phyloP scores from a whole-genome alignment of 2,888 invertebrate genomes.

The Alcis repandata region DNA sequence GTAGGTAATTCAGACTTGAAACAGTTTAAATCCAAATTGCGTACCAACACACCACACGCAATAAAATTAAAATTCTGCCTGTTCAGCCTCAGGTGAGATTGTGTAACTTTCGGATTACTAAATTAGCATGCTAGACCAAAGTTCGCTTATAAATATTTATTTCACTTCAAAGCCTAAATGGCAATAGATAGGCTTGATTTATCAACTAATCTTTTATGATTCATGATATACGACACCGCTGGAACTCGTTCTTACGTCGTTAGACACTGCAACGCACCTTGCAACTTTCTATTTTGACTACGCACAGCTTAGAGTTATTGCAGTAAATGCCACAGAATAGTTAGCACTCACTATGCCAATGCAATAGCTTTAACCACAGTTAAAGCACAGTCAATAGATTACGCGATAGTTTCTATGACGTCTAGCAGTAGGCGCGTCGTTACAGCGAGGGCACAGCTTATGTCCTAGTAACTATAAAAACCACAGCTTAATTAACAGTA shows the following conservation, averaged over 20 bases:
- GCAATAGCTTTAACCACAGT: background rate
- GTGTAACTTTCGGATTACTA: slow-evolving; percentile 10
- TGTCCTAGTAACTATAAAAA: background rate
- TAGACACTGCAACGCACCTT: slow-evolving; percentile 71
- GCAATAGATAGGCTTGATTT: slow-evolving; percentile 15
- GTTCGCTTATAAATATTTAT: slow-evolving; percentile 12
- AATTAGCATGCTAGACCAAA: slow-evolving; percentile 7
- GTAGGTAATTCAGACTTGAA: too few species aligned
- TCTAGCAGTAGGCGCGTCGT: background rate
- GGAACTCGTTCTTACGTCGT: slow-evolving; percentile 48
- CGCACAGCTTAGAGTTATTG: slow-evolving; percentile 26
- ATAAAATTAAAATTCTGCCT: too few species aligned
- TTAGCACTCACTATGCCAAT: slow-evolving; percentile 2
- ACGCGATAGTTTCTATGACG: background rate
- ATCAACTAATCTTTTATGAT: slow-evolving; percentile 19
- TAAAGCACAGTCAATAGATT: background rate
- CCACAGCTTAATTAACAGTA: background rate
- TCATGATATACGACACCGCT: slow-evolving; percentile 15
- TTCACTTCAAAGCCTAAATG: slow-evolving; percentile 20
- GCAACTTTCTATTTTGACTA: slow-evolving; percentile 81
- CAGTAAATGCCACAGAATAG: background rate
- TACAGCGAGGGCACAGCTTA: background rate
- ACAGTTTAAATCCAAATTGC: too few species aligned
- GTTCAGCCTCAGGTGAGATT: background rate
- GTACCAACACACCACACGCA: too few species aligned